phyloP scores from a whole-genome alignment of 2,888 invertebrate species.

The Pharmacophagus antenor region DNA sequence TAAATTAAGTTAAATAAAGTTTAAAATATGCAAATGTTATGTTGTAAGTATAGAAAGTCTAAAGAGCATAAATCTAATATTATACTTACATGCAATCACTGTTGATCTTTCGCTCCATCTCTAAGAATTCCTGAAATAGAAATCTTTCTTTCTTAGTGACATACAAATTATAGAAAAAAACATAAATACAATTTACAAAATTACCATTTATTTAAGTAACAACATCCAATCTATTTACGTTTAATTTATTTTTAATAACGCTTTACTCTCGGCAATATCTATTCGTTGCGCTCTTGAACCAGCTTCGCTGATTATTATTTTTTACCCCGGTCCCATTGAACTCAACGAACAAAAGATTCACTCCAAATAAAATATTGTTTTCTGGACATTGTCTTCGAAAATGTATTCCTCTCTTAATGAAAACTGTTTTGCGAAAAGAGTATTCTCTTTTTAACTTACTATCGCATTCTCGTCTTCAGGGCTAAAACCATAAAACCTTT shows the following conservation, averaged over 20 bases:
- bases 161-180: no score
- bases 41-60: no score
- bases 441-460: neutral
- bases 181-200: no score
- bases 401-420: neutral
- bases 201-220: no score
- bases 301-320: neutral
- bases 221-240: neutral
- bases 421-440: constrained; percentile 3
- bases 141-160: no score
- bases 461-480: neutral
- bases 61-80: no score
- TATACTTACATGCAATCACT: no score
- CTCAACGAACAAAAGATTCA: constrained; percentile 6
- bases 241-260: neutral
- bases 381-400: constrained; percentile 5
- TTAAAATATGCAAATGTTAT: no score
- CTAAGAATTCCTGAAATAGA: no score
- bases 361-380: constrained; percentile 5
- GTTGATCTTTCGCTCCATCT: no score
- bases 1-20: no score
- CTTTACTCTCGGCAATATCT: neutral
- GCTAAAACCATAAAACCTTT: neutral
- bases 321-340: constrained; percentile 1
- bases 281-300: neutral